phyloP scores from a whole-genome alignment of 2,113 vertebrate genomes.

The Rallus limicola region DNA sequence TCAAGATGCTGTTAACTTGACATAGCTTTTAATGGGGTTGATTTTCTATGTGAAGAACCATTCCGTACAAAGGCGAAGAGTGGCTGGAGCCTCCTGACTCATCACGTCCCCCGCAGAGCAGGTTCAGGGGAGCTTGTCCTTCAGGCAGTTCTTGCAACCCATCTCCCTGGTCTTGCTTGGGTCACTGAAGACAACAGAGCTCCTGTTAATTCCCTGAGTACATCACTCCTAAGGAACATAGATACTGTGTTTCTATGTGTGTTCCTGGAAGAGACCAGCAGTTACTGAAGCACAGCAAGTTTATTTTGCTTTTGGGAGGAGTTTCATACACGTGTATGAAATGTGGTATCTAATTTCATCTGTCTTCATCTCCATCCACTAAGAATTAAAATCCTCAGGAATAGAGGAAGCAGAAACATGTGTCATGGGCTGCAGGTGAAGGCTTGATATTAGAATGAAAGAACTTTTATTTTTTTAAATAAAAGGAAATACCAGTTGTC shows the following conservation, averaged over 20 bases:
- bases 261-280: not conserved
- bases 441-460: not conserved
- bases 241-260: not conserved
- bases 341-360: not conserved
- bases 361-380: not conserved
- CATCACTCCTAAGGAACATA: not conserved
- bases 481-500: not conserved
- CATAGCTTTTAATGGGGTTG: not conserved
- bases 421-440: not conserved
- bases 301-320: not conserved
- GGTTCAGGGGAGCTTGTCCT: not conserved
- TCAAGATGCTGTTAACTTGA: not conserved
- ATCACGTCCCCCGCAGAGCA: not conserved
- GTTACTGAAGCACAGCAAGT: not conserved
- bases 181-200: not conserved
- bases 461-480: not conserved
- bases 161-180: not conserved
- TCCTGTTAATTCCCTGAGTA: not conserved
- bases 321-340: not conserved
- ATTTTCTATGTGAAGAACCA: not conserved
- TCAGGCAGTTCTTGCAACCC: not conserved
- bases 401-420: not conserved
- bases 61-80: not conserved
- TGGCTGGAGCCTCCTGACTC: constrained; percentile 11
- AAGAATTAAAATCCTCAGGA: not conserved